phyloP scores from a whole-genome alignment of 2,888 invertebrate genomes.

The Apeira syringaria region DNA sequence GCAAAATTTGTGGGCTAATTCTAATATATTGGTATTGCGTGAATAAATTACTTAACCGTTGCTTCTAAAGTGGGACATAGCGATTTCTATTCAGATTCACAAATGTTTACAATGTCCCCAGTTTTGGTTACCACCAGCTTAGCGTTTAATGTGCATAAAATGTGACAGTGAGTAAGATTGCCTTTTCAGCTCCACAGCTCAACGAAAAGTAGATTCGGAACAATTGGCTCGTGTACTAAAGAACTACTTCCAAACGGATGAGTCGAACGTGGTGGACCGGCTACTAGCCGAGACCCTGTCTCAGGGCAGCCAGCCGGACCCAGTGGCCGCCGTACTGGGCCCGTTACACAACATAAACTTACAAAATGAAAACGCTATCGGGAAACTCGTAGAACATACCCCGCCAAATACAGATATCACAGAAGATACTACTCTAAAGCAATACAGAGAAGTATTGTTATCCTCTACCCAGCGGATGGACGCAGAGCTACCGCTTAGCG shows the following conservation, averaged over 20 bases:
- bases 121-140: too few relatives aligned
- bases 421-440: constrained; percentile 46
- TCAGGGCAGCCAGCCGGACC: constrained; percentile 47
- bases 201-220: constrained; percentile 40
- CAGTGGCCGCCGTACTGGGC: constrained; percentile 48
- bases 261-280: constrained; percentile 44
- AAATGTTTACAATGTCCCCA: too few relatives aligned
- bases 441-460: constrained; percentile 52
- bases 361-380: constrained; percentile 43
- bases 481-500: constrained; percentile 44
- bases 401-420: constrained; percentile 9
- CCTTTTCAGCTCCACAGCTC: constrained; percentile 41
- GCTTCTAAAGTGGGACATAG: too few relatives aligned
- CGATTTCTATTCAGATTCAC: too few relatives aligned
- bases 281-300: constrained; percentile 52
- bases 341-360: constrained; percentile 50
- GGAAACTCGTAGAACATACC: constrained; percentile 39
- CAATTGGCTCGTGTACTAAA: constrained; percentile 39
- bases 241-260: constrained; percentile 43
- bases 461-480: constrained; percentile 32
- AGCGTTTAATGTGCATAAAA: too few relatives aligned
- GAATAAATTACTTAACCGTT: too few relatives aligned
- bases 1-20: too few relatives aligned
- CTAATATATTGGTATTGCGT: too few relatives aligned
- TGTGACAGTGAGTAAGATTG: constrained; percentile 32